Percentiles rank a stretch among this genome's conserved stretches.
Evolutionary conservation across 1,140 invertebrate genomes (phyloP).

Genomic region (Aphelenchoides avenae): DNA sequence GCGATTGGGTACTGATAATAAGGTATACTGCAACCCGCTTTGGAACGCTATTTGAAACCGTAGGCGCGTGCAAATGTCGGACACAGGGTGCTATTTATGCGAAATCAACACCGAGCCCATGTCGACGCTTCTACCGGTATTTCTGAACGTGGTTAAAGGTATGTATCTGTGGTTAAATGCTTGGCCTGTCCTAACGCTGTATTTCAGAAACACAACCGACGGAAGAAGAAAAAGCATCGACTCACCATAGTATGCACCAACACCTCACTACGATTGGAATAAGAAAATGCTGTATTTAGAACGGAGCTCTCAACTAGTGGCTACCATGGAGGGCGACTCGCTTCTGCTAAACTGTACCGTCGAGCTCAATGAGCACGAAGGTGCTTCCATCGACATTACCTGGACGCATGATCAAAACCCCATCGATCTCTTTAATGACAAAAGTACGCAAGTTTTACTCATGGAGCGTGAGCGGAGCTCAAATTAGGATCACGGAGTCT

Average conservation of each 20-base stretch:
- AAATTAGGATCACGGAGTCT: too few species aligned
- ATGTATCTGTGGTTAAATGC: neutral
- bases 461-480: neutral
- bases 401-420: neutral
- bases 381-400: neutral
- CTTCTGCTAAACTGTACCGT: constrained; percentile 27
- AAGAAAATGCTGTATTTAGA: constrained; percentile 14
- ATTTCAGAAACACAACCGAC: neutral
- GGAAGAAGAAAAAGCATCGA: neutral
- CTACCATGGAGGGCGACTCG: constrained; percentile 14
- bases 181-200: neutral
- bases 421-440: constrained; percentile 15
- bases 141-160: constrained; percentile 21
- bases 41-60: constrained; percentile 1
- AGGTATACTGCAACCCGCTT: constrained; percentile 6
- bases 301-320: constrained; percentile 12
- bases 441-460: constrained; percentile 2
- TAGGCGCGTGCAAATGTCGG: constrained; percentile 20
- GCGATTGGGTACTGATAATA: constrained; percentile 33
- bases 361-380: neutral
- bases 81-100: constrained; percentile 33
- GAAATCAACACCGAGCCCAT: constrained; percentile 33
- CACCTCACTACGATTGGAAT: neutral
- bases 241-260: neutral
- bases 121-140: constrained; percentile 23